Conservation (phyloP, 2,797 vertebrate species). For the Tenualosa thibaudeaui region DNA sequence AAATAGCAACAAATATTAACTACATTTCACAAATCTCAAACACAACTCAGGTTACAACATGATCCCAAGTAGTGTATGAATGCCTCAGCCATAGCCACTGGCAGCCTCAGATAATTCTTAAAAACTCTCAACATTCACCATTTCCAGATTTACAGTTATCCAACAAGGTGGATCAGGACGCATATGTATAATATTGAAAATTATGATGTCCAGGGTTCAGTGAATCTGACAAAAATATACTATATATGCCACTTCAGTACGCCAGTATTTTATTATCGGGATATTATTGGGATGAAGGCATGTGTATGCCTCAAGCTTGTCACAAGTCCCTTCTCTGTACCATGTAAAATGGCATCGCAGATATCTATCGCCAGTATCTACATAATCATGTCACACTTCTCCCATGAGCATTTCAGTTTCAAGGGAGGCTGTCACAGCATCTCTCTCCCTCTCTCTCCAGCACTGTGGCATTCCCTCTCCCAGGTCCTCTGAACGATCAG, state of each 20-base stretch:
- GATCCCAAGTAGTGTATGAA: no score
- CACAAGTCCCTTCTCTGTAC: background rate
- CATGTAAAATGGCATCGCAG: background rate
- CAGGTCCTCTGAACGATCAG: constrained; percentile 56
- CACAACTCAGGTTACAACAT: no score
- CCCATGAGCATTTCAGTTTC: background rate
- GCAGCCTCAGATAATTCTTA: background rate
- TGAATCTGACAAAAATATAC: background rate
- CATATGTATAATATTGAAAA: background rate
- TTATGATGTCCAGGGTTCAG: background rate
- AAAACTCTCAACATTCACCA: constrained; percentile 24
- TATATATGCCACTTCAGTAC: background rate
- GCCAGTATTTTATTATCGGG: background rate
- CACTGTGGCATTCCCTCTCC: constrained; percentile 40
- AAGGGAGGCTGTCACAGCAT: constrained; percentile 6
- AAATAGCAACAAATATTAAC: no score
- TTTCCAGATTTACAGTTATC: background rate
- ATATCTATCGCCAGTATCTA: background rate
- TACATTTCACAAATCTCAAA: no score
- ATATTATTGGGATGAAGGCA: background rate
- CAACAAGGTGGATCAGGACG: background rate
- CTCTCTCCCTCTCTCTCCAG: constrained; percentile 22
- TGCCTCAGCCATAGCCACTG: background rate
- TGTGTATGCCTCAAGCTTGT: background rate
- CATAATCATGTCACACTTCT: constrained; percentile 10